Percentiles rank a stretch among this genome's conserved stretches.
phyloP scores from a whole-genome alignment of 2,797 vertebrate species.

The Enteromius unitaeniatus region DNA sequence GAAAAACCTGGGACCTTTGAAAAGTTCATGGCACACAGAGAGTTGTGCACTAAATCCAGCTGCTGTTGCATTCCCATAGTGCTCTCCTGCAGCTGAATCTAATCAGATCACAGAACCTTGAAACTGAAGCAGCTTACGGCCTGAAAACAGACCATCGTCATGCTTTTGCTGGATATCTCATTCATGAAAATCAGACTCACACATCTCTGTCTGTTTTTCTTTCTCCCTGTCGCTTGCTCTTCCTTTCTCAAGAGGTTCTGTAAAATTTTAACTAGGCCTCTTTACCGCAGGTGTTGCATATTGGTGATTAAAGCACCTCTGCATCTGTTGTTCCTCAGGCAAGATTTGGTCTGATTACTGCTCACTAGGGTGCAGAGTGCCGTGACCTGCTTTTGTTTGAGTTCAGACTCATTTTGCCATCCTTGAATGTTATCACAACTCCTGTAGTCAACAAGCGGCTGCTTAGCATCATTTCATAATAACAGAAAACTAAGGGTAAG shows the following conservation, averaged over 20 bases:
- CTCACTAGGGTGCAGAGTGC: constrained; percentile 47
- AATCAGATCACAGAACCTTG: constrained; percentile 45
- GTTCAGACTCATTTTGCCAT: constrained; percentile 48
- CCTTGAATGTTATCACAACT: constrained; percentile 29
- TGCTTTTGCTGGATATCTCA: constrained; percentile 51
- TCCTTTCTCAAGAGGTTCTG: constrained; percentile 21
- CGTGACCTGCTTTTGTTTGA: constrained; percentile 51
- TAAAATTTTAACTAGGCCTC: constrained; percentile 44
- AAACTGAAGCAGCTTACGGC: constrained; percentile 47
- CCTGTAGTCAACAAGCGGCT: constrained; percentile 33
- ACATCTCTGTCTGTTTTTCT: not conserved
- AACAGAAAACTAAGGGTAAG: not conserved
- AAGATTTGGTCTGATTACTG: constrained; percentile 43
- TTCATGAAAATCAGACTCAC: constrained; percentile 49
- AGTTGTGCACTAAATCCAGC: constrained; percentile 48
- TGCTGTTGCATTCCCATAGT: constrained; percentile 57
- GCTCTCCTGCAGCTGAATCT: constrained; percentile 55
- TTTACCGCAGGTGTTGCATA: constrained; percentile 51
- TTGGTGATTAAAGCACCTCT: constrained; percentile 45
- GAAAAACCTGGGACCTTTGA: constrained; percentile 42
- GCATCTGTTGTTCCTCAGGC: constrained; percentile 30
- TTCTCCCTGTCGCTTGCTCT: not conserved
- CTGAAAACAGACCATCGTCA: constrained; percentile 46
- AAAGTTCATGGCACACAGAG: constrained; percentile 3
- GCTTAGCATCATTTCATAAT: not conserved